Evolutionary conservation across 2,797 vertebrate genomes (phyloP).

Genomic region (Aythya fuligula): DNA sequence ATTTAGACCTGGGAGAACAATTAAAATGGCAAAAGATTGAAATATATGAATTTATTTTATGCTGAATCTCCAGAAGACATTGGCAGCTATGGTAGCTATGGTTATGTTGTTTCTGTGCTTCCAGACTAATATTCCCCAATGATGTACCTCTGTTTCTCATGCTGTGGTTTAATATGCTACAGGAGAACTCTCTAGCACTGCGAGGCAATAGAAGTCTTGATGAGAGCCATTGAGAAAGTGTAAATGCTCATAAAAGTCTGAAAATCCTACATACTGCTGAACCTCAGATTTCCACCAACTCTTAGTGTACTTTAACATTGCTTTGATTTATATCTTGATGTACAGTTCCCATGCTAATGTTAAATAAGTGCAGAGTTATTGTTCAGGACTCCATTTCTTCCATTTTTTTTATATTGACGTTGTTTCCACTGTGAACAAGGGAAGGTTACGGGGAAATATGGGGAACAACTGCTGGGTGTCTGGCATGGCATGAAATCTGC

Average conservation of each 20-base stretch:
- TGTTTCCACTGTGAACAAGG: neutral
- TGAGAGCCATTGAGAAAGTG: neutral
- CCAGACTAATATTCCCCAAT: neutral
- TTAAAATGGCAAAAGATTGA: constrained; percentile 21
- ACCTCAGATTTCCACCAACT: neutral
- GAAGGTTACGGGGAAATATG: fast-evolving
- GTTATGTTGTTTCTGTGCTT: neutral
- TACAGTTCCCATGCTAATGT: neutral
- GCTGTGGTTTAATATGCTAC: neutral
- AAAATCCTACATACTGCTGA: neutral
- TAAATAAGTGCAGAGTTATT: neutral
- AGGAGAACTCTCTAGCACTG: neutral
- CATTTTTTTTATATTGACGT: neutral
- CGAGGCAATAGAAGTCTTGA: neutral
- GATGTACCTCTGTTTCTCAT: neutral
- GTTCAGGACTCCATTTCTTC: neutral
- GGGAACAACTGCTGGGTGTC: neutral
- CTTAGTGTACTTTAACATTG: neutral
- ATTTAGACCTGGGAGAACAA: neutral
- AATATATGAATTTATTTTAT: neutral
- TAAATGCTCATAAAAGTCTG: neutral
- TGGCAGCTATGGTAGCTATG: neutral
- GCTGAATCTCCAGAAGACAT: neutral
- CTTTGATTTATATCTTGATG: neutral
- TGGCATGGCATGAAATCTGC: neutral